Conservation (phyloP, 1,140 invertebrate species). For the Metopolophium dirhodum region DNA sequence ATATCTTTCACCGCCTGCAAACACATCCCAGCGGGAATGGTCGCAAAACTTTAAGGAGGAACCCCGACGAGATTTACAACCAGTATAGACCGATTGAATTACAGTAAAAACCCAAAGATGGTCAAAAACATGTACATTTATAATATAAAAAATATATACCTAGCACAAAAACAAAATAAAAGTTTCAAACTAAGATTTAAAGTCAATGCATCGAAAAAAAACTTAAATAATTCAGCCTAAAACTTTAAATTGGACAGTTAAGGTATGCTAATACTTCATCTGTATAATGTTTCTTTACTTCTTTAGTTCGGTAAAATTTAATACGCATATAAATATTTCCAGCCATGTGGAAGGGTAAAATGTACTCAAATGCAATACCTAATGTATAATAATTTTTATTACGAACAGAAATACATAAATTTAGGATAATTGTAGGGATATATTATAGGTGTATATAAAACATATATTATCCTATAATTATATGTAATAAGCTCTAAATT, state of each 20-base stretch:
- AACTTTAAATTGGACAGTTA: slow-evolving; percentile 38
- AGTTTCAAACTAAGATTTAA: background rate
- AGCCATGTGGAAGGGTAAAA: background rate
- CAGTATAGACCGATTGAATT: background rate
- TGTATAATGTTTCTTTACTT: background rate
- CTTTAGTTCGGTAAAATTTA: background rate
- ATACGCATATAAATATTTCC: background rate
- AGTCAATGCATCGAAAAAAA: background rate
- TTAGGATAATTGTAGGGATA: background rate
- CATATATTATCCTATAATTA: too few species aligned
- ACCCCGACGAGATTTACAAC: background rate
- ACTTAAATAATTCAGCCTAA: background rate
- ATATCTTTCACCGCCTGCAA: slow-evolving; percentile 32
- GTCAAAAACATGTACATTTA: background rate
- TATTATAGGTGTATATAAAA: too few species aligned
- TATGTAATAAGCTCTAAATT: background rate
- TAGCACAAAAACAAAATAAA: background rate
- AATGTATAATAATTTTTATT: background rate
- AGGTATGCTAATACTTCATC: background rate
- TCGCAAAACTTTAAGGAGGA: slow-evolving; percentile 25
- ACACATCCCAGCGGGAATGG: background rate
- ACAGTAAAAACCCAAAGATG: background rate
- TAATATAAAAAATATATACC: background rate
- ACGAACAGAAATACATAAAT: background rate
- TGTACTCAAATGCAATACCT: background rate